Base-by-base conservation (phyloP, 1,140 invertebrate species). In the Gryllus bimaculatus region DNA sequence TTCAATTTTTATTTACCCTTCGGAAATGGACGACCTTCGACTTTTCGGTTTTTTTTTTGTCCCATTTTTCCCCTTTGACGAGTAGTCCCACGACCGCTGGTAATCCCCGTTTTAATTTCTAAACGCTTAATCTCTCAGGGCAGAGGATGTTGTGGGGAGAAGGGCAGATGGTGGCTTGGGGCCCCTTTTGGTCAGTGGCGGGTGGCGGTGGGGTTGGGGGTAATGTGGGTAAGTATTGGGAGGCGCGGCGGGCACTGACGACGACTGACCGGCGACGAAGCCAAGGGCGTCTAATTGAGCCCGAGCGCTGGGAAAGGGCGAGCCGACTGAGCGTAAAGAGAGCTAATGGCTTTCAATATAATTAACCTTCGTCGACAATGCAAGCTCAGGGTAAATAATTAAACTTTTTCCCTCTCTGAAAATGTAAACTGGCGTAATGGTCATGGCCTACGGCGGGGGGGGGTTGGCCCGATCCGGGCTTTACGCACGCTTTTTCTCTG, bases 341-440 rank as follows among this genome's bases (percentile, higher is more conserved):
- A 66, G 54, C 54, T 66, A 66, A 66, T 66, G 54, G 54, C 54
- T 66, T 66, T 66, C 54, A 66, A 66, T 66, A 66, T 66, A 66
- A 66, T 3, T 66, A 3, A 66, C 2, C 26, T 5, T 39, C 26
- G 26, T 2, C 54, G 54, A 66, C 54, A 66, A 66, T 3, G 54
- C 54, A 66, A 66, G 18, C 54, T 13, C 26, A 66, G 10, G 54
- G 54, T 66, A 66, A 66, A 18, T 66, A 66, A 66, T 66, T 66
- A 66, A 66, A 66, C 10, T 66, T 66, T 66, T 66, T 66, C 54
- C 10, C 54, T 66, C 54, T 66, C 54, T 66, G 54, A n/a, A n/a
- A n/a, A 18, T 66, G 54, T 66, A 66, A 66, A 66, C 54, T 13
- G n/a, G 18, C 54, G 54, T 66, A n/a, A 13, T 66, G 26, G 26